phyloP scores from a whole-genome alignment of 2,888 invertebrate species.

The Coronaproctus castanopsis region DNA sequence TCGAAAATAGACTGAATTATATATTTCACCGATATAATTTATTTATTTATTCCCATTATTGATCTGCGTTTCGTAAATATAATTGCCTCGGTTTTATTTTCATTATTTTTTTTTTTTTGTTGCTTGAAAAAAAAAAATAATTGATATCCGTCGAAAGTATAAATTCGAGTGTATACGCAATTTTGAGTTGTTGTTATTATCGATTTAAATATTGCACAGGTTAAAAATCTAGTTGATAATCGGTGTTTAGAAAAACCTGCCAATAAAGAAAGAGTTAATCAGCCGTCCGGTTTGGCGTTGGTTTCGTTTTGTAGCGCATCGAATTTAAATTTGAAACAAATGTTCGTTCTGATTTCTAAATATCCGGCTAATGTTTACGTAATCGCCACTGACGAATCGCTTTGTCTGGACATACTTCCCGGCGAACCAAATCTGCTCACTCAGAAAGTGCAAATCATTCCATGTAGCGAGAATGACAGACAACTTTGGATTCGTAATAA shows the following conservation, averaged over 20 bases:
- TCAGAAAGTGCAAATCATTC: constrained; percentile 45
- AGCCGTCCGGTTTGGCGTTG: constrained; percentile 48
- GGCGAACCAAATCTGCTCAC: constrained; percentile 30
- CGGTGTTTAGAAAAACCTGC: constrained; percentile 44
- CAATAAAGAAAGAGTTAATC: constrained; percentile 37
- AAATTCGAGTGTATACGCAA: too few species aligned
- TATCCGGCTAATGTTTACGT: constrained; percentile 21
- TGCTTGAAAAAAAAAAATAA: too few species aligned
- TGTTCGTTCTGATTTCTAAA: constrained; percentile 37
- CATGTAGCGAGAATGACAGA: constrained; percentile 42
- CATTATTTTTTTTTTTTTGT: too few species aligned
- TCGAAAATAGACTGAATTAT: too few species aligned
- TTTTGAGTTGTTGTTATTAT: too few species aligned
- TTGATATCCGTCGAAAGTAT: too few species aligned
- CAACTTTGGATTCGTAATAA: constrained; percentile 48
- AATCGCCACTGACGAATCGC: constrained; percentile 70
- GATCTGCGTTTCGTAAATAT: too few species aligned
- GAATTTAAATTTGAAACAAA: constrained; percentile 33
- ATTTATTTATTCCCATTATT: too few species aligned
- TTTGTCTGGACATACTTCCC: constrained; percentile 56
- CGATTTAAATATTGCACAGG: not conserved
- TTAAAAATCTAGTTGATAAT: constrained; percentile 27
- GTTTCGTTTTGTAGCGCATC: constrained; percentile 43
- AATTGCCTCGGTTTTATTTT: too few species aligned
- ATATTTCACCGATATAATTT: too few species aligned